A percentile compares a stretch with the other conserved stretches of the same genome.
Conservation (phyloP, 2,797 vertebrate genomes). For the Squalus acanthias region DNA sequence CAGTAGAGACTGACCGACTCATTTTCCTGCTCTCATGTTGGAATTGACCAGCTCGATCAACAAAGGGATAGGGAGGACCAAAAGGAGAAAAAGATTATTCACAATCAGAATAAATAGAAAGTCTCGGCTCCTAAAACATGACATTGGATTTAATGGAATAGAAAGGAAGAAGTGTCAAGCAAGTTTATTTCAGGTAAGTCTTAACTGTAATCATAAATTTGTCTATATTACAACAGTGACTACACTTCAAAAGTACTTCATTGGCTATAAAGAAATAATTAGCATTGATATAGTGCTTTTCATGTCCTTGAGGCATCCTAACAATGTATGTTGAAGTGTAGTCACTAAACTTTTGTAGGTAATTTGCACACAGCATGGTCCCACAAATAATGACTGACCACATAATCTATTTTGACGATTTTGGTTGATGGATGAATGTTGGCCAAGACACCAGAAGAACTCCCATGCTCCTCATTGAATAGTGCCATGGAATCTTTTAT, state of each 20-base stretch:
- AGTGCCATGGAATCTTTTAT: neutral
- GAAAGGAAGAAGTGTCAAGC: neutral
- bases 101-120: neutral
- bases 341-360: neutral
- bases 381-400: neutral
- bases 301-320: neutral
- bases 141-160: neutral
- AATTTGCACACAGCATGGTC: neutral
- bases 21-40: neutral
- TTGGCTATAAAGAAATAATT: neutral
- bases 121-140: neutral
- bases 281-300: neutral
- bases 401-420: neutral
- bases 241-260: neutral
- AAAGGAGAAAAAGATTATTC: neutral
- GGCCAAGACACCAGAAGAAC: neutral
- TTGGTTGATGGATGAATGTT: neutral
- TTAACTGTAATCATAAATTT: neutral
- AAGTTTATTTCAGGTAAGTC: neutral
- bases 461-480: neutral
- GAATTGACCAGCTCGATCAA: neutral
- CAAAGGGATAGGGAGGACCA: neutral
- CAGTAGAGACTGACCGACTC: neutral
- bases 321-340: neutral
- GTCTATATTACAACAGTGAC: neutral